A percentile compares a stretch with the other conserved stretches of the same genome.
Conservation (phyloP, 2,113 vertebrate genomes). For the Cygnus atratus region DNA sequence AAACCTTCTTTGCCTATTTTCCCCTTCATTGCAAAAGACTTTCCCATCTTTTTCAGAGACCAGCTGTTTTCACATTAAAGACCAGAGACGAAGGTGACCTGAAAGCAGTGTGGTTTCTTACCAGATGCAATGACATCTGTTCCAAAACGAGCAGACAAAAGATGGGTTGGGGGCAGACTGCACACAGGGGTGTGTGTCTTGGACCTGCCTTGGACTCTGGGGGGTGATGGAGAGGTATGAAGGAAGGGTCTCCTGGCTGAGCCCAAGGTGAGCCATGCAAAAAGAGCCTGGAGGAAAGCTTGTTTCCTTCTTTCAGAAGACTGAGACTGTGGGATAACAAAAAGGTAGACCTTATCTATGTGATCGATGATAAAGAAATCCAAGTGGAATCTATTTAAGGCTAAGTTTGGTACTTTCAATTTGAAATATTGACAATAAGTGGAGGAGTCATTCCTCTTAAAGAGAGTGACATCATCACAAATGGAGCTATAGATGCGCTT, state of each 20-base stretch:
- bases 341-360: neutral
- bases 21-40: neutral
- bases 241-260: neutral
- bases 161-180: neutral
- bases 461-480: slow-evolving; percentile 63
- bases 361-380: slow-evolving; percentile 2
- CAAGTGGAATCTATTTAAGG: slow-evolving; percentile 1
- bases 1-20: neutral
- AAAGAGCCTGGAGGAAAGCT: neutral
- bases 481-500: neutral
- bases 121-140: neutral
- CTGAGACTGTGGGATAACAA: neutral
- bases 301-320: neutral
- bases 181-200: neutral
- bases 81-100: neutral
- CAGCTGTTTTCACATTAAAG: neutral
- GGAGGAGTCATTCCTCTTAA: slow-evolving; percentile 47
- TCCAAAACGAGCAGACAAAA: neutral
- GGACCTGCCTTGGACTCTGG: neutral
- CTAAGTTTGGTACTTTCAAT: neutral
- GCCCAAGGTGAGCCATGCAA: neutral
- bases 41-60: neutral
- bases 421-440: slow-evolving; percentile 57
- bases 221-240: neutral
- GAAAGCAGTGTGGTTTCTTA: rapidly evolving